These are phyloP conservation scores for Anaspis maculata DNA, from an alignment of 2,888 invertebrate genomes.

Conservation along the genomic window DNA sequence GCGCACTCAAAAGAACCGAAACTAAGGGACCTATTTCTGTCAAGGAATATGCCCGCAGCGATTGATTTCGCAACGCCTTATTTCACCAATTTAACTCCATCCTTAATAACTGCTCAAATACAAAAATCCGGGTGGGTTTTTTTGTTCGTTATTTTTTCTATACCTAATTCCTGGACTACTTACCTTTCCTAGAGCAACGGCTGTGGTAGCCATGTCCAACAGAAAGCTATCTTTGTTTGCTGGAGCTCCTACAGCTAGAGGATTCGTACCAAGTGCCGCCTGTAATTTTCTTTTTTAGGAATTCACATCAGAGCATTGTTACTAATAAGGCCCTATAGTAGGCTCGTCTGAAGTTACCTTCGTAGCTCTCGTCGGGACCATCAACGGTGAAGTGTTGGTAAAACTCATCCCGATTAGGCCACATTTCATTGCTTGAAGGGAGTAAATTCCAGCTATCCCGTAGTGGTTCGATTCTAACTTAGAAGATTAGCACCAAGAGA, in stretches of 20 bases:
- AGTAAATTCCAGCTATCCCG: slow-evolving; percentile 77
- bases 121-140: no score
- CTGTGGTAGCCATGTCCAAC: slow-evolving; percentile 91
- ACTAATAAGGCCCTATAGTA: no score
- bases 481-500: slow-evolving; percentile 1
- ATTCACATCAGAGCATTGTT: neutral
- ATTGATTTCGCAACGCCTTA: no score
- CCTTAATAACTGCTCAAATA: no score
- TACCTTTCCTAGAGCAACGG: slow-evolving; percentile 88
- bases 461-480: slow-evolving; percentile 76
- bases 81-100: no score
- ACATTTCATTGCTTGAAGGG: slow-evolving; percentile 59
- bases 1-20: no score
- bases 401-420: slow-evolving; percentile 74
- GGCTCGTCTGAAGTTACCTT: no score
- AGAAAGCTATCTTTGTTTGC: slow-evolving; percentile 67
- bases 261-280: slow-evolving; percentile 81
- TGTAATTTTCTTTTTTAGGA: slow-evolving; percentile 34
- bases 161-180: no score
- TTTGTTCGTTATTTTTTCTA: no score
- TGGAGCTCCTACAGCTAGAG: slow-evolving; percentile 71
- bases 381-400: slow-evolving; percentile 81
- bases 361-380: slow-evolving; percentile 56
- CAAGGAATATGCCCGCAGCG: no score
- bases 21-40: no score